These are phyloP conservation scores for Biston stratarius DNA, from an alignment of 2,888 invertebrate genomes.

Conservation along the genomic window DNA sequence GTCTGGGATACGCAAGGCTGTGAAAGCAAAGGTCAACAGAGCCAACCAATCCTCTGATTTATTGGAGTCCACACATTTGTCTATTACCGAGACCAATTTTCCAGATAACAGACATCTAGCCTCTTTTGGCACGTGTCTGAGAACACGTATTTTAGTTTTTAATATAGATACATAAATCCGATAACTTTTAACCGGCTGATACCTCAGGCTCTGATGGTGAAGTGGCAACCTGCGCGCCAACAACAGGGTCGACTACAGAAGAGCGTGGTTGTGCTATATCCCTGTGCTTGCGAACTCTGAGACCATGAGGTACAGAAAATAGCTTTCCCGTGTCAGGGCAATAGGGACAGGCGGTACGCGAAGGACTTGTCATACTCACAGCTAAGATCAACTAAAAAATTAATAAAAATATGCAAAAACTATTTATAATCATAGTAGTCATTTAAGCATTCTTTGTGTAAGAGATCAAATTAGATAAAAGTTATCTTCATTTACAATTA, in stretches of 20 bases:
- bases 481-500: no score
- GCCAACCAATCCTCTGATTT: neutral
- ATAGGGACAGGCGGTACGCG: neutral
- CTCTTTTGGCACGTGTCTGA: neutral
- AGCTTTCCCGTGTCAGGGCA: neutral
- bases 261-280: no score
- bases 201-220: neutral
- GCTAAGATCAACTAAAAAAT: no score
- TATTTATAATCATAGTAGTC: no score
- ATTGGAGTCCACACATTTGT: neutral
- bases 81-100: neutral
- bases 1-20: neutral
- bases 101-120: neutral
- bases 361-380: no score
- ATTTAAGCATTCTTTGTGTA: no score
- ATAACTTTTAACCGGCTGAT: neutral
- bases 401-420: no score
- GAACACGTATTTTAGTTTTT: no score
- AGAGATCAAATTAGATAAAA: no score
- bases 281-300: neutral
- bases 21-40: neutral
- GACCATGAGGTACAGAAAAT: neutral
- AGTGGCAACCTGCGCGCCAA: neutral
- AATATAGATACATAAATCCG: no score
- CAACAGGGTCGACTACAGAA: neutral